Evolutionary conservation across 2,888 invertebrate species (phyloP).

Genomic region (Amphipyra berbera): DNA sequence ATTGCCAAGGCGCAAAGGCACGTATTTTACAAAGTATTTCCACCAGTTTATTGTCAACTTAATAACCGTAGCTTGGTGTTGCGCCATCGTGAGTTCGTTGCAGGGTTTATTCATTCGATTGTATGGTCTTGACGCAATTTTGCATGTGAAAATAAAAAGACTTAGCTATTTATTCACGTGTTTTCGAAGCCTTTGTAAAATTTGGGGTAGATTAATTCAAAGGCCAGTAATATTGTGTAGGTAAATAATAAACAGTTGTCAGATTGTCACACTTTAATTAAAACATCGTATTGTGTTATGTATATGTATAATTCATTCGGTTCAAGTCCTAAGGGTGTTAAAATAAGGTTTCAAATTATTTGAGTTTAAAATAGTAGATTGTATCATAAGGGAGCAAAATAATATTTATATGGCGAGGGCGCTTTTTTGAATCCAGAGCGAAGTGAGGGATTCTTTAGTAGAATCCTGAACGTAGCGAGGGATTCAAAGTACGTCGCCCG

Average conservation of each 20-base stretch:
- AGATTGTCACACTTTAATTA: not conserved
- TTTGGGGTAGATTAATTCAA: not conserved
- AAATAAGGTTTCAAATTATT: too few species aligned
- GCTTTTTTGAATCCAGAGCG: too few species aligned
- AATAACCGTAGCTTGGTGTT: constrained; percentile 55
- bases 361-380: too few species aligned
- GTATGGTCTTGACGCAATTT: constrained; percentile 21
- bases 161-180: not conserved
- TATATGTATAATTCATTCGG: too few species aligned
- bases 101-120: constrained; percentile 18
- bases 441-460: too few species aligned
- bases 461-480: too few species aligned
- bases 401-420: too few species aligned
- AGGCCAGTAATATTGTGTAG: not conserved
- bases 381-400: too few species aligned
- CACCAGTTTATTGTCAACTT: constrained; percentile 49
- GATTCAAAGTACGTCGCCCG: too few species aligned
- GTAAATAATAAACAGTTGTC: not conserved
- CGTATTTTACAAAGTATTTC: constrained; percentile 59
- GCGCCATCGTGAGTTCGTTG: constrained; percentile 40
- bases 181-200: not conserved
- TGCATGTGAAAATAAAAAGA: constrained; percentile 3
- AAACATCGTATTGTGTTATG: not conserved
- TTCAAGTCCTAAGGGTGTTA: too few species aligned
- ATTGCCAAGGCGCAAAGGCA: constrained; percentile 61